These are phyloP conservation scores for Vespertilio murinus DNA, from an alignment of 2,797 vertebrate species.

Conservation along the genomic window DNA sequence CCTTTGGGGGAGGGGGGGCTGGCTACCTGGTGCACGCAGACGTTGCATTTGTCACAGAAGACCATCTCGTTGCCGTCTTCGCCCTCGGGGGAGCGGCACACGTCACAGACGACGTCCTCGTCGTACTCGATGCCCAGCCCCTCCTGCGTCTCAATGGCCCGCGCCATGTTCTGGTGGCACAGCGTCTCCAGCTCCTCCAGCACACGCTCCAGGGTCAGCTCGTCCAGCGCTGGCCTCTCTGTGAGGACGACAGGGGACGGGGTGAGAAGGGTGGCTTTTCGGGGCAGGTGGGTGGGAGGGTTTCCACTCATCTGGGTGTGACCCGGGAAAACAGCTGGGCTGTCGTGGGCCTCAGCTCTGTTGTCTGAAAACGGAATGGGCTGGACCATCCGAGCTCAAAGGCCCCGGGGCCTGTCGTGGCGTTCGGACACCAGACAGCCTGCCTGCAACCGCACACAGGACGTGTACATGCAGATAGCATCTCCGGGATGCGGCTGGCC, in stretches of 20 bases:
- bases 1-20: no score
- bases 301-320: neutral
- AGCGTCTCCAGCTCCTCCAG: slow-evolving; percentile 93
- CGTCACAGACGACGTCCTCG: slow-evolving; percentile 96
- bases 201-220: slow-evolving; percentile 93
- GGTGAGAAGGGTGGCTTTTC: neutral
- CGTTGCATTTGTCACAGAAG: slow-evolving; percentile 97
- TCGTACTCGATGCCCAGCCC: slow-evolving; percentile 97
- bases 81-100: slow-evolving; percentile 96
- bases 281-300: accelerated
- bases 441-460: neutral
- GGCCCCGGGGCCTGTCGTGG: neutral
- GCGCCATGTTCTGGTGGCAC: slow-evolving; percentile 94
- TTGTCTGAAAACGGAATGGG: neutral
- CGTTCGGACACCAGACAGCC: neutral
- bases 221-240: slow-evolving; percentile 93
- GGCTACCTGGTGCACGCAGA: slow-evolving; percentile 96
- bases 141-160: slow-evolving; percentile 94
- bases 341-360: neutral
- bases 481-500: neutral
- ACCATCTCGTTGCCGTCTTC: slow-evolving; percentile 99
- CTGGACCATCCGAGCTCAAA: neutral
- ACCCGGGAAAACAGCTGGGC: neutral
- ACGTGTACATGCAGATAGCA: neutral
- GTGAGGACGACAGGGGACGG: slow-evolving; percentile 10